A percentile compares a stretch with the other conserved stretches of the same genome.
These are phyloP conservation scores for Pseudobourletiella spinata DNA, from an alignment of 1,140 invertebrate species.

Conservation along the genomic window DNA sequence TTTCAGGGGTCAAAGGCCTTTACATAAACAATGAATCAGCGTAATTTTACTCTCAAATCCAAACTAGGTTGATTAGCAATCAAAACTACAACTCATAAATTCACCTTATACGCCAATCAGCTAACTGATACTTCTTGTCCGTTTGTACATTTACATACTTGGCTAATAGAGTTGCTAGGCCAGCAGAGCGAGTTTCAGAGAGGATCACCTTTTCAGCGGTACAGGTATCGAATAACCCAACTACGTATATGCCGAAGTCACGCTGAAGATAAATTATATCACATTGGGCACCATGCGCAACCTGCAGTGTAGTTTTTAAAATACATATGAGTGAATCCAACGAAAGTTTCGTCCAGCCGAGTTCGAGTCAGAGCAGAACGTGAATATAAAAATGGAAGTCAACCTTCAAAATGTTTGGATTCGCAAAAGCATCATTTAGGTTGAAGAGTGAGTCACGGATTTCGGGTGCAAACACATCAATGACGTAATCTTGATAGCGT, in stretches of 20 bases:
- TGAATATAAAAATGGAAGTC: conserved; percentile 44
- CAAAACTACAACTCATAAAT: too few species aligned
- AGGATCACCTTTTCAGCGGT: conserved; percentile 12
- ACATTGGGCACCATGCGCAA: conserved; percentile 82
- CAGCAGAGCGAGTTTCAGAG: conserved; percentile 64
- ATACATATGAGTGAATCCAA: background rate
- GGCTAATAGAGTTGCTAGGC: conserved; percentile 70
- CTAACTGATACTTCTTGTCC: conserved; percentile 36
- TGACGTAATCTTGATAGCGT: conserved; percentile 69
- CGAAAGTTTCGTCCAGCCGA: background rate
- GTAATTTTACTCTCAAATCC: too few species aligned
- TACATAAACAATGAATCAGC: conserved; percentile 38
- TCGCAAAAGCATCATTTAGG: conserved; percentile 85
- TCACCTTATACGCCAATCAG: conserved; percentile 43
- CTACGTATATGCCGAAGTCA: conserved; percentile 88
- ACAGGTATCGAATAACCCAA: conserved; percentile 82
- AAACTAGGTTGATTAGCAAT: too few species aligned
- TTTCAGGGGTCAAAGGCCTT: conserved; percentile 71
- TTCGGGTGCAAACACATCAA: conserved; percentile 77
- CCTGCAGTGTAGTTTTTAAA: conserved; percentile 42
- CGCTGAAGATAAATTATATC: conserved; percentile 92
- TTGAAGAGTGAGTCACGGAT: conserved; percentile 69
- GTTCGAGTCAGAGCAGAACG: background rate
- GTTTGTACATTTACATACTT: conserved; percentile 44
- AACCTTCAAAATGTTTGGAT: conserved; percentile 83